Percentiles rank a stretch among this genome's conserved stretches.
These are phyloP conservation scores for Rhabditoides inermis DNA, from an alignment of 2,888 invertebrate genomes.

Conservation along the genomic window DNA sequence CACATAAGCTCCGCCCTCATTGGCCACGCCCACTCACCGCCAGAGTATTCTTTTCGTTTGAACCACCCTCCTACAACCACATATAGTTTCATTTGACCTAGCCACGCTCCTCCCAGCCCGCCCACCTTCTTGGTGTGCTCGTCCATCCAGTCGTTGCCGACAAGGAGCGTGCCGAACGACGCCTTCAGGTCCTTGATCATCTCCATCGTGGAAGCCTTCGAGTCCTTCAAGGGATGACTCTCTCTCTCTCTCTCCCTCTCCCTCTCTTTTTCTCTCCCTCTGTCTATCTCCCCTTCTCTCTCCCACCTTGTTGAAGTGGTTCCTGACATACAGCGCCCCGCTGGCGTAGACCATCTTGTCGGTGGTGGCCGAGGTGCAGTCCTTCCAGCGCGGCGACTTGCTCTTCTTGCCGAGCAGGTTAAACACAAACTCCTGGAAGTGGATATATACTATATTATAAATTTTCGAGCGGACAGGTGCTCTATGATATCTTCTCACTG, in stretches of 20 bases:
- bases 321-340: conserved; percentile 75
- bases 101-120: no score
- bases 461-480: no score
- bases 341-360: conserved; percentile 23
- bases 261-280: background rate
- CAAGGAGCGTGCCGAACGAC: conserved; percentile 71
- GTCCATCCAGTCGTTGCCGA: conserved; percentile 76
- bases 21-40: no score
- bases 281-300: conserved; percentile 60
- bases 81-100: no score
- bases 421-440: no score
- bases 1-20: no score
- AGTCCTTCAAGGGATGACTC: background rate
- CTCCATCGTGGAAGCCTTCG: no score
- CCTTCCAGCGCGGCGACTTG: conserved; percentile 80
- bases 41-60: no score
- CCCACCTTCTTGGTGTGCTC: conserved; percentile 62
- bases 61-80: no score
- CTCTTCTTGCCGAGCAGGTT: conserved; percentile 54
- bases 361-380: conserved; percentile 60
- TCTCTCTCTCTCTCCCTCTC: background rate
- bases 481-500: no score
- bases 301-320: conserved; percentile 73
- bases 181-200: conserved; percentile 78
- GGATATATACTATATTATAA: no score